Percentiles rank a stretch among this genome's conserved stretches.
phyloP scores from a whole-genome alignment of 2,888 invertebrate genomes.

The Yponomeuta evonymella region DNA sequence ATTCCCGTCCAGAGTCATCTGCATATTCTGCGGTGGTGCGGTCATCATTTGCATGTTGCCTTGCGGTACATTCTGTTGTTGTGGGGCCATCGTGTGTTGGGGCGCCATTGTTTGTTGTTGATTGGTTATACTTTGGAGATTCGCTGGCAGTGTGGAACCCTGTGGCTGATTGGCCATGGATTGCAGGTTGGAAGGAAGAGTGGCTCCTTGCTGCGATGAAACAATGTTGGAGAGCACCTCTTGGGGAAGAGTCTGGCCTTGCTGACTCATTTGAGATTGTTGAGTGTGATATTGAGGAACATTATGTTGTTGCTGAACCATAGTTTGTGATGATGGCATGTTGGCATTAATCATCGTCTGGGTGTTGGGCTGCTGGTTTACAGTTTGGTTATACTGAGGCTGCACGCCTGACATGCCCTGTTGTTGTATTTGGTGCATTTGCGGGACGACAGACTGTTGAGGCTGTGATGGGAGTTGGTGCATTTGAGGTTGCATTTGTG shows the following conservation, averaged over 20 bases:
- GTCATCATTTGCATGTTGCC: conserved; percentile 77
- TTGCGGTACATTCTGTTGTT: conserved; percentile 75
- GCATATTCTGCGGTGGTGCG: conserved; percentile 70
- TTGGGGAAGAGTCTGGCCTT: conserved; percentile 67
- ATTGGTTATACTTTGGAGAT: conserved; percentile 69
- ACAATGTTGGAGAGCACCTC: conserved; percentile 70
- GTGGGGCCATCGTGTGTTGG: conserved; percentile 48
- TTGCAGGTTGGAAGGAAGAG: conserved; percentile 63
- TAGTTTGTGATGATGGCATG: conserved; percentile 65
- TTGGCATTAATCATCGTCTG: conserved; percentile 65
- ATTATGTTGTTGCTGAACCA: conserved; percentile 68
- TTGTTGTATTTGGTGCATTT: conserved; percentile 72
- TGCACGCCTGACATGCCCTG: conserved; percentile 67
- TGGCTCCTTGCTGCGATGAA: conserved; percentile 69
- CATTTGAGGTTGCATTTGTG: conserved; percentile 72
- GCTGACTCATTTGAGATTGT: conserved; percentile 66
- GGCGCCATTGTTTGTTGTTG: conserved; percentile 66
- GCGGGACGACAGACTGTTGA: conserved; percentile 66
- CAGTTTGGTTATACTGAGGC: conserved; percentile 72
- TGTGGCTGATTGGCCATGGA: conserved; percentile 68
- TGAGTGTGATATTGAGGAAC: conserved; percentile 72
- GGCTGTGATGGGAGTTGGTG: conserved; percentile 70
- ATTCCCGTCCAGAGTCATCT: conserved; percentile 73
- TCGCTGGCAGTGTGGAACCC: conserved; percentile 78
- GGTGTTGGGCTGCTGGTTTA: conserved; percentile 62